Conservation (phyloP, 1,140 invertebrate genomes). For the Aphidius gifuensis region DNA sequence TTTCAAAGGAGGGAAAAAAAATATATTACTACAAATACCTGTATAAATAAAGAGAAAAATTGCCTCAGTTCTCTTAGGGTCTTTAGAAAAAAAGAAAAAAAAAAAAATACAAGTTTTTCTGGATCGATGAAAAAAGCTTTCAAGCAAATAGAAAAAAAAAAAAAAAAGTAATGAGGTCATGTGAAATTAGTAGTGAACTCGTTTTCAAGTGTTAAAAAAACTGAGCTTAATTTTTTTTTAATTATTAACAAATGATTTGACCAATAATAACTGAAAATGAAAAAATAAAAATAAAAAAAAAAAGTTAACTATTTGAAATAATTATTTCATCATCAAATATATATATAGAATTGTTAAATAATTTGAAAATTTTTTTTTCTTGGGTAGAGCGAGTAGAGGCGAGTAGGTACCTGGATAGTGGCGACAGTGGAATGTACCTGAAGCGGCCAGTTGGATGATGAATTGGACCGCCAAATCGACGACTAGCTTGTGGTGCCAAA, state of each 20-base stretch:
- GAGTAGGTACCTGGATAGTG: constrained; percentile 64
- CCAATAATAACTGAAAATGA: not conserved
- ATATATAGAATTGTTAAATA: constrained; percentile 16
- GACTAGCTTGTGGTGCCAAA: constrained; percentile 74
- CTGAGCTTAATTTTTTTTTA: not conserved
- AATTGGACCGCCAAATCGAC: constrained; percentile 88
- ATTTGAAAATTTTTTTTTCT: constrained; percentile 27
- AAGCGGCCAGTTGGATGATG: constrained; percentile 89
- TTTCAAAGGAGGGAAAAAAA: not conserved
- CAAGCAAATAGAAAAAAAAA: not conserved
- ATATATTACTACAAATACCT: not conserved
- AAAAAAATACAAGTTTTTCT: not conserved
- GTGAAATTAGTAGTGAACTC: constrained; percentile 6
- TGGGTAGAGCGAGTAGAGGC: constrained; percentile 58
- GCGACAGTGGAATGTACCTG: constrained; percentile 77
- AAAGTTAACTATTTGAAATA: constrained; percentile 8
- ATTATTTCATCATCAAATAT: not conserved
- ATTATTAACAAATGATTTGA: not conserved
- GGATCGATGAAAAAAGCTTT: constrained; percentile 8
- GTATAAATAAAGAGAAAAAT: not conserved
- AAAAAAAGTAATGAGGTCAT: constrained; percentile 5
- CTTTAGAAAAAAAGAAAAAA: not conserved
- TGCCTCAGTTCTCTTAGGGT: not conserved
- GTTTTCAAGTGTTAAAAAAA: not conserved
- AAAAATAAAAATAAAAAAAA: constrained; percentile 6